Evolutionary conservation across 1,140 invertebrate species (phyloP).

Genomic region (Helicorthomorpha holstii): DNA sequence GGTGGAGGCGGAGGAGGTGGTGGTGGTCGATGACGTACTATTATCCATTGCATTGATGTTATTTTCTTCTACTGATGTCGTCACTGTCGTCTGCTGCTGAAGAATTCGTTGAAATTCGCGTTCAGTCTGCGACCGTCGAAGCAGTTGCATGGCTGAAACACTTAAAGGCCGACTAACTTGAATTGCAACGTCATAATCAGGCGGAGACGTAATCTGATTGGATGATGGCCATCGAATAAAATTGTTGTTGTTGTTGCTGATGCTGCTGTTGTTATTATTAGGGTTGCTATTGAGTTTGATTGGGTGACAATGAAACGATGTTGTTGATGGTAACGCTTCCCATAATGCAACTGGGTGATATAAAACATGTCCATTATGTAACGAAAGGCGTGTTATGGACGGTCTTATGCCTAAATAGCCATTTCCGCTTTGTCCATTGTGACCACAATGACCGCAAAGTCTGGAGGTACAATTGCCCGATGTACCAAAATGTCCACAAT

Average conservation of each 20-base stretch:
- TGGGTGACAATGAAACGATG: background rate
- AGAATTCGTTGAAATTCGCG: slow-evolving; percentile 8
- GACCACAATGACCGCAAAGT: too few relatives aligned
- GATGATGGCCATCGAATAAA: slow-evolving; percentile 8
- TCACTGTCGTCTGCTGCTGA: too few relatives aligned
- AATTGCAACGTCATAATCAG: slow-evolving; percentile 20
- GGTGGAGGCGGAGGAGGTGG: too few relatives aligned
- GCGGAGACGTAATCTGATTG: too few relatives aligned
- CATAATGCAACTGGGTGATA: slow-evolving; percentile 16
- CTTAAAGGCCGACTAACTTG: slow-evolving; percentile 16
- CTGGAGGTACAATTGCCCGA: too few relatives aligned
- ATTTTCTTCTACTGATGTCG: too few relatives aligned
- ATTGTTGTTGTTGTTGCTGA: too few relatives aligned
- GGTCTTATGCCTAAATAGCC: slow-evolving; percentile 8
- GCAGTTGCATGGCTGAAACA: slow-evolving; percentile 6
- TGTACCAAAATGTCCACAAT: too few relatives aligned
- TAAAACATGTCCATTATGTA: slow-evolving; percentile 17
- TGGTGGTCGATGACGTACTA: too few relatives aligned
- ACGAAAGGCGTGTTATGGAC: slow-evolving; percentile 14
- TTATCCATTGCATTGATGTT: too few relatives aligned
- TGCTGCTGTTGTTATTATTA: background rate
- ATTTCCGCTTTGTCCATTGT: too few relatives aligned
- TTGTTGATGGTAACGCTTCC: slow-evolving; percentile 3
- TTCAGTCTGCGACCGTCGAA: slow-evolving; percentile 17
- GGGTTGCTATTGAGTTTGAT: background rate